phyloP scores from a whole-genome alignment of 2,797 vertebrate species.

The Microcaecilia unicolor region DNA sequence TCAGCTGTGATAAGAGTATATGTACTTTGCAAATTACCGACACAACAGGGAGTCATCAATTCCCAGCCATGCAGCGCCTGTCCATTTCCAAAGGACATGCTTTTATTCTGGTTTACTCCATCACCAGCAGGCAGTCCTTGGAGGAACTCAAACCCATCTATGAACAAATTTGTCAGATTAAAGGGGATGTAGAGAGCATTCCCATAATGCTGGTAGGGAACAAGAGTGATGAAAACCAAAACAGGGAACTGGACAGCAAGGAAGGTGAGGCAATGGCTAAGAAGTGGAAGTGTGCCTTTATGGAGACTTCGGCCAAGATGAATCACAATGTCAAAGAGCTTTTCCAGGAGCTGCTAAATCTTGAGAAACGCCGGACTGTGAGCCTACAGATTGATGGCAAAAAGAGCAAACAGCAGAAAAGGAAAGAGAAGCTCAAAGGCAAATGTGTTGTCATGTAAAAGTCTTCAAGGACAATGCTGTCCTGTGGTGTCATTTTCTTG shows the following conservation, averaged over 20 bases:
- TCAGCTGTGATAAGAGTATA: slow-evolving; percentile 76
- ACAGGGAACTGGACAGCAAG: slow-evolving; percentile 55
- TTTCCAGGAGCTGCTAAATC: slow-evolving; percentile 67
- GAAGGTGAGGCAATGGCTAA: slow-evolving; percentile 65
- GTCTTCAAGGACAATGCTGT: not conserved
- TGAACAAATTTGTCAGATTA: slow-evolving; percentile 72
- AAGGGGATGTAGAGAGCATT: slow-evolving; percentile 65
- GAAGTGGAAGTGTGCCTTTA: slow-evolving; percentile 71
- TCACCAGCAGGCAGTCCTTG: slow-evolving; percentile 68
- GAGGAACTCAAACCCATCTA: slow-evolving; percentile 73
- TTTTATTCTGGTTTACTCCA: slow-evolving; percentile 70
- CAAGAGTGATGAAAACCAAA: slow-evolving; percentile 67
- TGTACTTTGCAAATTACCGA: slow-evolving; percentile 75
- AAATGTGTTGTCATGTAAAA: slow-evolving; percentile 70
- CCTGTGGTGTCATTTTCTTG: not conserved
- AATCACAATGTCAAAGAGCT: slow-evolving; percentile 72
- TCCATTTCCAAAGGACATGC: slow-evolving; percentile 74
- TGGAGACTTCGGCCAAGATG: slow-evolving; percentile 73
- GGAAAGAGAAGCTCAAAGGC: slow-evolving; percentile 70
- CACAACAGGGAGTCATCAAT: slow-evolving; percentile 72
- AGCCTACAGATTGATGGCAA: slow-evolving; percentile 75
- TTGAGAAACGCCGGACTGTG: slow-evolving; percentile 72
- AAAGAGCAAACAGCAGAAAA: slow-evolving; percentile 70
- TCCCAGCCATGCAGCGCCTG: slow-evolving; percentile 73
- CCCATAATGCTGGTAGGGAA: slow-evolving; percentile 75